phyloP scores from a whole-genome alignment of 2,113 vertebrate species.

The Phaethon lepturus region DNA sequence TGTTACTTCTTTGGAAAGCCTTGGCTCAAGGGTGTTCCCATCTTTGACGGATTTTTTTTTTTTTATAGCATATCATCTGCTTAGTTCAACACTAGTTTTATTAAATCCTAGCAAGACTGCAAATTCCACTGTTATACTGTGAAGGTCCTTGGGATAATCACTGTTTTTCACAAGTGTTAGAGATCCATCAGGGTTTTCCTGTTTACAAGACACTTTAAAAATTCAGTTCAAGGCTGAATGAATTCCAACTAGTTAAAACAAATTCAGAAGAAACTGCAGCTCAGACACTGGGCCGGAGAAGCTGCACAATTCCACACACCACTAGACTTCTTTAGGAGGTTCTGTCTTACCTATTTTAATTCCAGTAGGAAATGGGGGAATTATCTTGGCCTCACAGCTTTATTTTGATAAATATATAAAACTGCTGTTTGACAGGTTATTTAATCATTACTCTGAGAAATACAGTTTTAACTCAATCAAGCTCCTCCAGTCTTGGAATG shows the following conservation, averaged over 20 bases:
- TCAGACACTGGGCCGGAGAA: not conserved
- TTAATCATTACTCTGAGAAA: slow-evolving; percentile 10
- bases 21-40: not conserved
- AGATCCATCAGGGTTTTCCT: not conserved
- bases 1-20: not conserved
- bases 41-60: not conserved
- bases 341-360: not conserved
- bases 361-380: not conserved
- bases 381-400: slow-evolving; percentile 42
- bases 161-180: slow-evolving; percentile 11
- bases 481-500: not conserved
- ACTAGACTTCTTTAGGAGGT: not conserved
- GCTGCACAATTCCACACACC: not conserved
- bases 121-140: not conserved
- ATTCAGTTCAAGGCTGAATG: not conserved
- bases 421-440: slow-evolving; percentile 30
- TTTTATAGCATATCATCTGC: not conserved
- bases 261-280: slow-evolving; percentile 35
- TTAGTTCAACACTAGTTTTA: not conserved
- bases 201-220: slow-evolving; percentile 5
- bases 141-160: not conserved
- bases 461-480: slow-evolving; percentile 9
- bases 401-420: slow-evolving; percentile 47
- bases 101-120: not conserved
- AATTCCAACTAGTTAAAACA: slow-evolving; percentile 54